Percentiles rank a stretch among this genome's conserved stretches.
phyloP scores from a whole-genome alignment of 2,113 vertebrate species.

The Hippocampus barbouri region DNA sequence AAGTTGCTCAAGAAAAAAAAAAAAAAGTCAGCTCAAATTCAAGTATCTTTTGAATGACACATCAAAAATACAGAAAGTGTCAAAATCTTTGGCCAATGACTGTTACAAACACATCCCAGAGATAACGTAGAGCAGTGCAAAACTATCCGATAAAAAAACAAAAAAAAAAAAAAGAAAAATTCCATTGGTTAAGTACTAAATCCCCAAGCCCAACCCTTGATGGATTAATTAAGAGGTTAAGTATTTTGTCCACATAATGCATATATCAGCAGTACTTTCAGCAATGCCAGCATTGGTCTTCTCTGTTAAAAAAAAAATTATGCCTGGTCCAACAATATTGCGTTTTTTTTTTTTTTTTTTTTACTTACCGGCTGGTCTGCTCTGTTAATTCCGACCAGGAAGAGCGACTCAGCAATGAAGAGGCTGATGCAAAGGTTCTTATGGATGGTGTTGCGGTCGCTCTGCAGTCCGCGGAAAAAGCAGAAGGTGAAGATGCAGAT shows the following conservation, averaged over 20 bases:
- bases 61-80: background rate
- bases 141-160: background rate
- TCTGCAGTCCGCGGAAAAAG: slow-evolving; percentile 97
- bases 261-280: background rate
- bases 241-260: background rate
- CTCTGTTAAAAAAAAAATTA: background rate
- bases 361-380: slow-evolving; percentile 92
- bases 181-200: too few relatives aligned
- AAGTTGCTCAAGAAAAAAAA: background rate
- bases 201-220: too few relatives aligned
- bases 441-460: slow-evolving; percentile 97
- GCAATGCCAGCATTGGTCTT: background rate
- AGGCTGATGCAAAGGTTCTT: slow-evolving; percentile 98
- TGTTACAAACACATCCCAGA: too few relatives aligned
- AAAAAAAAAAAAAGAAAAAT: too few relatives aligned
- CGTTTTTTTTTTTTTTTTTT: slow-evolving; percentile 42
- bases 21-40: background rate
- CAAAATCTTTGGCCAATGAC: too few relatives aligned
- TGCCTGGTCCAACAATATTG: background rate
- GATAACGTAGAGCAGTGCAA: background rate
- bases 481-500: slow-evolving; percentile 99
- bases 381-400: slow-evolving; percentile 94
- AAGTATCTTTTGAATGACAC: background rate
- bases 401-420: slow-evolving; percentile 94
- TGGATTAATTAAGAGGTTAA: background rate